Percentiles rank a stretch among this genome's conserved stretches.
phyloP scores from a whole-genome alignment of 2,113 vertebrate genomes.

The Periophthalmus modestus region DNA sequence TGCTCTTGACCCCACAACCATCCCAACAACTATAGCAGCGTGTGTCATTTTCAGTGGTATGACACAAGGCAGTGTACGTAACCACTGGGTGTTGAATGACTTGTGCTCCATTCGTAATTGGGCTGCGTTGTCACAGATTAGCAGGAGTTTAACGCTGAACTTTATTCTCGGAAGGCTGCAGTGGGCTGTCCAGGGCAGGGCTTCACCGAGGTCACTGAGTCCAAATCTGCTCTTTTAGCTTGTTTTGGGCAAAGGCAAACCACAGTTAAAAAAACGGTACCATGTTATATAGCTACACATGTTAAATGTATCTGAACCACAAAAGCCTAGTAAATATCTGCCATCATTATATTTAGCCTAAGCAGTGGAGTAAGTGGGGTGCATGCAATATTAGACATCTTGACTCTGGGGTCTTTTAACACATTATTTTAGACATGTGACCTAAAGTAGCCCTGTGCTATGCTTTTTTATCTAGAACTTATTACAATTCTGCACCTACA shows the following conservation, averaged over 20 bases:
- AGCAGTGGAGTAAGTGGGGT: conserved; percentile 36
- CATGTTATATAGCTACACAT: conserved; percentile 31
- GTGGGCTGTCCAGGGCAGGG: conserved; percentile 31
- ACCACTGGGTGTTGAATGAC: conserved; percentile 67
- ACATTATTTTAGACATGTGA: conserved; percentile 63
- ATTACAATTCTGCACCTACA: conserved; percentile 7
- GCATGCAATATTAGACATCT: conserved; percentile 39
- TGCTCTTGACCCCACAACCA: conserved; percentile 65
- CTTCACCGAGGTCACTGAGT: conserved; percentile 35
- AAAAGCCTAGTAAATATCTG: conserved; percentile 71
- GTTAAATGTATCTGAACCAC: conserved; percentile 68
- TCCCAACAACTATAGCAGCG: conserved; percentile 37
- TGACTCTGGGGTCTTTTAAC: conserved; percentile 41
- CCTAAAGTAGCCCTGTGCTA: conserved; percentile 28
- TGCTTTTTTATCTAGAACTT: conserved; percentile 14
- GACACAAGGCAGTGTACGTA: conserved; percentile 49
- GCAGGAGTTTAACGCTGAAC: conserved; percentile 64
- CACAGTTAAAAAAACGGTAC: conserved; percentile 50
- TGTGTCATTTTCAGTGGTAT: conserved; percentile 32
- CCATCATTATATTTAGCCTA: conserved; percentile 70
- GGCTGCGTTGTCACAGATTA: conserved; percentile 73
- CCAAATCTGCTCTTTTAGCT: conserved; percentile 64
- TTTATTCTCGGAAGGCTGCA: conserved; percentile 64
- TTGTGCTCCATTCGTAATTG: conserved; percentile 71
- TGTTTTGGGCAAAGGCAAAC: conserved; percentile 80